These are phyloP conservation scores for Leptonema lineaticorne DNA, from an alignment of 1,140 invertebrate genomes.

Conservation along the genomic window DNA sequence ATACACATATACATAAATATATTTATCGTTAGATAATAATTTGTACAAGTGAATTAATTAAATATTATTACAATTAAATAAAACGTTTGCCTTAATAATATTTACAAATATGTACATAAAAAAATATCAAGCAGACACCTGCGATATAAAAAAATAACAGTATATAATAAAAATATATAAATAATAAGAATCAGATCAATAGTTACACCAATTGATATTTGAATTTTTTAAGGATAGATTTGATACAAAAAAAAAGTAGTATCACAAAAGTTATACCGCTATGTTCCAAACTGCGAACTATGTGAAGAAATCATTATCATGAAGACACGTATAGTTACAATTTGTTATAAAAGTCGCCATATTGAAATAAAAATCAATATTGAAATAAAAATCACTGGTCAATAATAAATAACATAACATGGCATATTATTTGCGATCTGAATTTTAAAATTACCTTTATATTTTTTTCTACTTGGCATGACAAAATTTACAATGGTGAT, in stretches of 20 bases:
- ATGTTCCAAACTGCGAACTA: too few species aligned
- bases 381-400: constrained; percentile 7
- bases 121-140: constrained; percentile 5
- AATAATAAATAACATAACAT: constrained; percentile 22
- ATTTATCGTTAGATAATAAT: constrained; percentile 25
- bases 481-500: constrained; percentile 22
- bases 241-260: background rate
- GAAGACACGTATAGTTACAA: background rate
- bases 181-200: constrained; percentile 11
- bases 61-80: constrained; percentile 36
- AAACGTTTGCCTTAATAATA: constrained; percentile 38
- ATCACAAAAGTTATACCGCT: background rate
- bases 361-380: background rate
- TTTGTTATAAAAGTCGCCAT: background rate
- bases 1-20: background rate
- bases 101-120: constrained; percentile 40
- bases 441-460: constrained; percentile 3
- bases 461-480: constrained; percentile 9
- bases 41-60: constrained; percentile 36
- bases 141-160: background rate
- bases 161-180: background rate
- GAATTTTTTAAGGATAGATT: background rate
- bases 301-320: too few species aligned
- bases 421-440: constrained; percentile 9
- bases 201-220: background rate